Base-by-base conservation (phyloP, 2,888 invertebrate species). In the Agrochola circellaris region DNA sequence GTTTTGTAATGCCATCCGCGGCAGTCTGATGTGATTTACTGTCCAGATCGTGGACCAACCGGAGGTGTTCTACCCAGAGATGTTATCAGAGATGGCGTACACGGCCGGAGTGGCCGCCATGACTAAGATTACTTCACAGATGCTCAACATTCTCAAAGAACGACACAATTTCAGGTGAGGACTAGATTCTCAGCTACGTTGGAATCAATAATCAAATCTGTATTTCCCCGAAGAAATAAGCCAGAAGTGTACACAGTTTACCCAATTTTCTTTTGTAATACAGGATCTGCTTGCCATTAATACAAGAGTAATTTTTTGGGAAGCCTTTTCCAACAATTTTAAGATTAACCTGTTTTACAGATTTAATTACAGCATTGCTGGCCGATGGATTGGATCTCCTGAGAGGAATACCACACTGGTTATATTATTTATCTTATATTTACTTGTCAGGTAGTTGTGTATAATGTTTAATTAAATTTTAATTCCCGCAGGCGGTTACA, bases 361-460 rank as follows among this genome's bases (percentile, higher is more conserved):
- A 78, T 95, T 96, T 61, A 94, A 94, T 74, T 96, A 95, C 82
- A 96, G 94, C 2, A 93, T 95, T 20, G 94, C 91, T 6, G 94
- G 92, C 0, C 93, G 94, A 7, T 96, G 96, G 96, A 93, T 96
- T n/a, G 96, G 95, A 6, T 91, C 93, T 0, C 95, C 95, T 0
- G 87, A 90, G 60, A 91, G 90, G 38, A 96, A 95, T 79, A 90
- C 94, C 1, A 94, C 95, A n/a, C 79, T 94, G 92, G 96, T 96
- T 91, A 87, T 51, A 30, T 13, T 4, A 7, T 62, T 15, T 62
- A 0, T 26, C 4, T 26, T 61, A 4, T 23, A 34, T 34, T 38
- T n/a, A 56, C 34, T 68, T 68, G 17, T n/a, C n/a, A 20, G 34
- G 0, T n/a, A 56, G 11, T 38, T 38, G 15, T n/a, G 5, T 8